Evolutionary conservation across 2,888 invertebrate species (phyloP), one percentile per base, ranked within the genome.

Genomic region (Empis stercorea): DNA sequence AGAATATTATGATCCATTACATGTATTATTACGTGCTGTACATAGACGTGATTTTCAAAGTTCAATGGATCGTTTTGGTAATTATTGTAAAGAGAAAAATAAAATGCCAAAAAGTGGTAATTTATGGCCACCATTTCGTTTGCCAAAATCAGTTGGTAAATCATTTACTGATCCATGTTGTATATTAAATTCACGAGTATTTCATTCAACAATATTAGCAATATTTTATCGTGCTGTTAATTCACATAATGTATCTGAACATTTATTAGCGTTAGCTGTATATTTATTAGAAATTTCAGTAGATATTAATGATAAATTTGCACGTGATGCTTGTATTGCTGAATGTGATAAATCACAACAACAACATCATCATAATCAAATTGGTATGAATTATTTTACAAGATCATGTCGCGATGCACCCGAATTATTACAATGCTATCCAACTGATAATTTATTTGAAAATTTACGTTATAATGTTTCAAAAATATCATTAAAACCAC

Each of bases 31-130:
- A 1, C 75, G 96, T 54, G 91, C 93, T 20, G 89, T 95, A 7
- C 93, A 95, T 68, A 72, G 92, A 44, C 76, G 88, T 52, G 94
- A 97, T 66, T 94, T 92, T 68, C 95, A 96, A 68, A 82, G 85
- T 10, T 88, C 94, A 13, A 83, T 95, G 81, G 95, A 97, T 69
- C 76, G 95, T 58, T 96, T 87, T 63, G 84, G 87, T 0, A 81
- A 87, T 56, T 88, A 84, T 61, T 76, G 79, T 0, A 75, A 76
- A 49, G 76, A 77, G 54, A 72, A 75, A 43, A 76, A 78, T 2
- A 76, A 78, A 60, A 73, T 77, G 60, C 73, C 74, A 40, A 70
- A 70, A 34, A 72, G 72, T 50, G 73, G 73, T 2, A 74, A 76
- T 49, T 76, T 80, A 0, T 91, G 89, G 89, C 88, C 89, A 40